Evolutionary conservation across 2,888 invertebrate species (phyloP).

Genomic region (Drosophila dives): DNA sequence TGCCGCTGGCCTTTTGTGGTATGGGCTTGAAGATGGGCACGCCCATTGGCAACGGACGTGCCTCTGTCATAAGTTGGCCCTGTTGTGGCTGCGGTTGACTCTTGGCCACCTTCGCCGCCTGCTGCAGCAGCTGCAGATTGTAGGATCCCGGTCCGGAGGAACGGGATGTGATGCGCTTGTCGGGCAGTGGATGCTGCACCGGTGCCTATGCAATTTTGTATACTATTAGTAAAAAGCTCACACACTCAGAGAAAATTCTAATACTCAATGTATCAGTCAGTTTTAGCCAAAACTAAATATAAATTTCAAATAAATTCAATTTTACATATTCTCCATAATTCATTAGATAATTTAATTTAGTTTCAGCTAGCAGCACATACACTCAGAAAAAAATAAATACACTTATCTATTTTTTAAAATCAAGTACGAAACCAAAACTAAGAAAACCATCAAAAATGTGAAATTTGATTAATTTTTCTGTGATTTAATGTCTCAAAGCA

Average conservation of each 20-base stretch:
- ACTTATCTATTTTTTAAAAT: neutral
- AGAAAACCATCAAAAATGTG: neutral
- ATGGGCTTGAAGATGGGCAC: slow-evolving; percentile 93
- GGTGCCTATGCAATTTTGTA: slow-evolving; percentile 34
- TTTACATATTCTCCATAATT: too few relatives aligned
- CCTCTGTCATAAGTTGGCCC: slow-evolving; percentile 85
- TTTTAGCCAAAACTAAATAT: neutral
- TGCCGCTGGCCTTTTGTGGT: slow-evolving; percentile 86
- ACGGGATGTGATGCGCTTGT: slow-evolving; percentile 79
- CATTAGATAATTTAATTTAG: neutral
- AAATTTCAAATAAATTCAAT: too few relatives aligned
- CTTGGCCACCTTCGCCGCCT: slow-evolving; percentile 43
- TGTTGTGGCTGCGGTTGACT: slow-evolving; percentile 41
- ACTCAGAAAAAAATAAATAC: neutral
- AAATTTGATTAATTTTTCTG: neutral
- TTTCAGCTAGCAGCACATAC: neutral
- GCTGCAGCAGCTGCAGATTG: slow-evolving; percentile 62
- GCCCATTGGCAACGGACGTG: slow-evolving; percentile 87
- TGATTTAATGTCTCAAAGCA: neutral
- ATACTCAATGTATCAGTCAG: neutral
- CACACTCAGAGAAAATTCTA: neutral
- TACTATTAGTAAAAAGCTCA: neutral
- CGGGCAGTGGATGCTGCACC: slow-evolving; percentile 63
- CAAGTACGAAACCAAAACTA: neutral
- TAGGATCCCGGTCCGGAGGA: slow-evolving; percentile 71